A percentile compares a stretch with the other conserved stretches of the same genome.
phyloP scores from a whole-genome alignment of 2,113 vertebrate species.

The Dissostichus mawsoni region DNA sequence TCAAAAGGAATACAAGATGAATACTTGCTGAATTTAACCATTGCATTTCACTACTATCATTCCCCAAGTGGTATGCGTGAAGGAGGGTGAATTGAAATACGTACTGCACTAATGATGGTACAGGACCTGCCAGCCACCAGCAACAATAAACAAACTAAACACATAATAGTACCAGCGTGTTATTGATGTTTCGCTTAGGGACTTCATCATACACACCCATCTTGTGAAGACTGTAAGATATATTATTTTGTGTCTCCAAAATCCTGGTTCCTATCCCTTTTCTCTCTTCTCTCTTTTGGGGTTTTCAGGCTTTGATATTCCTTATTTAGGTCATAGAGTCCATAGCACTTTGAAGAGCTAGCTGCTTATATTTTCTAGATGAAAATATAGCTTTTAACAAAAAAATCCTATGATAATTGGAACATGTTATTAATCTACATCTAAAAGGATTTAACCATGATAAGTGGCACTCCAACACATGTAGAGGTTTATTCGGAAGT shows the following conservation, averaged over 20 bases:
- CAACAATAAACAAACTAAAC: constrained; percentile 54
- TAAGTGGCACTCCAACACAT: constrained; percentile 26
- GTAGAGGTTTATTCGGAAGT: constrained; percentile 10
- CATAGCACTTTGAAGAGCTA: constrained; percentile 67
- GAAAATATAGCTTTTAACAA: constrained; percentile 64
- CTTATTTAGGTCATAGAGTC: constrained; percentile 76
- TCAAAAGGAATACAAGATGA: constrained; percentile 69
- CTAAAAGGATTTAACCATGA: constrained; percentile 55
- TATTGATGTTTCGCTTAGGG: constrained; percentile 50
- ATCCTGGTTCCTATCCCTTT: constrained; percentile 36
- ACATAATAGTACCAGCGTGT: constrained; percentile 28
- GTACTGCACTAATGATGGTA: constrained; percentile 45
- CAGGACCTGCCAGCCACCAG: constrained; percentile 28
- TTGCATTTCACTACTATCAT: constrained; percentile 25
- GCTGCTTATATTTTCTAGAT: constrained; percentile 48
- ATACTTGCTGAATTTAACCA: constrained; percentile 35
- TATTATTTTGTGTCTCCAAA: constrained; percentile 32
- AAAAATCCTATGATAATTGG: constrained; percentile 50
- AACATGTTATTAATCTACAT: constrained; percentile 66
- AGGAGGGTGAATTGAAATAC: constrained; percentile 3
- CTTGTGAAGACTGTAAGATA: constrained; percentile 5
- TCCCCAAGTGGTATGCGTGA: constrained; percentile 41
- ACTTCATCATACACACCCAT: constrained; percentile 18
- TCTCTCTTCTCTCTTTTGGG: constrained; percentile 46
- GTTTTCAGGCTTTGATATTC: constrained; percentile 71